Evolutionary conservation across 2,113 vertebrate genomes (phyloP).

Genomic region (Rhinoderma darwinii): DNA sequence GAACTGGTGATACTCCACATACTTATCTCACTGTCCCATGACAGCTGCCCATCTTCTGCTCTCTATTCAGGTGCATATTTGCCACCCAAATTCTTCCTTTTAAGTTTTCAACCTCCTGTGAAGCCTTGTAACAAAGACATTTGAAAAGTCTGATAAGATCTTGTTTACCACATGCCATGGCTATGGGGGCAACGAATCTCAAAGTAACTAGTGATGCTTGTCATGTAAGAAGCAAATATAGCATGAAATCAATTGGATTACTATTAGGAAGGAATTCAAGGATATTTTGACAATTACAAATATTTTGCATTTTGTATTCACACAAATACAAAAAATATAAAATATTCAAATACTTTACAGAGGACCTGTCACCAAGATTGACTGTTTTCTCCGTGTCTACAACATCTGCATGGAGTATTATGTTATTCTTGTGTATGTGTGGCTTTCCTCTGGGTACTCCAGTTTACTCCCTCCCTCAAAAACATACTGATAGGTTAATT

Average conservation of each 20-base stretch:
- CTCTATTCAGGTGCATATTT: conserved; percentile 54
- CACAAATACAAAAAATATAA: not conserved
- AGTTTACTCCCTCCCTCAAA: not conserved
- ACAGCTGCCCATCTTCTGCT: conserved; percentile 50
- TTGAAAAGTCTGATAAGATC: conserved; percentile 21
- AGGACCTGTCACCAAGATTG: not conserved
- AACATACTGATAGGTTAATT: not conserved
- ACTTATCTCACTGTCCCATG: conserved; percentile 12
- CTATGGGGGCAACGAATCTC: conserved; percentile 28
- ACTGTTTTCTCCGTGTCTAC: not conserved
- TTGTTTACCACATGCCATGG: conserved; percentile 23
- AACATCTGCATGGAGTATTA: not conserved
- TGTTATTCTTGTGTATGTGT: not conserved
- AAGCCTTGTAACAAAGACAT: conserved; percentile 44
- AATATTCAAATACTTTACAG: not conserved
- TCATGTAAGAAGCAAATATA: not conserved
- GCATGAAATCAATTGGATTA: not conserved
- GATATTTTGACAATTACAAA: not conserved
- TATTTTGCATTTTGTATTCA: not conserved
- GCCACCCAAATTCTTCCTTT: conserved; percentile 53
- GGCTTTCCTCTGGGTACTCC: not conserved
- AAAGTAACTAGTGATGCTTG: conserved; percentile 21
- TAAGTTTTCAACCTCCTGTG: conserved; percentile 37
- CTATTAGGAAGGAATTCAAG: not conserved
- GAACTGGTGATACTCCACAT: conserved; percentile 22